These are phyloP conservation scores for Rhingia rostrata DNA, from an alignment of 2,888 invertebrate species.

Conservation along the genomic window DNA sequence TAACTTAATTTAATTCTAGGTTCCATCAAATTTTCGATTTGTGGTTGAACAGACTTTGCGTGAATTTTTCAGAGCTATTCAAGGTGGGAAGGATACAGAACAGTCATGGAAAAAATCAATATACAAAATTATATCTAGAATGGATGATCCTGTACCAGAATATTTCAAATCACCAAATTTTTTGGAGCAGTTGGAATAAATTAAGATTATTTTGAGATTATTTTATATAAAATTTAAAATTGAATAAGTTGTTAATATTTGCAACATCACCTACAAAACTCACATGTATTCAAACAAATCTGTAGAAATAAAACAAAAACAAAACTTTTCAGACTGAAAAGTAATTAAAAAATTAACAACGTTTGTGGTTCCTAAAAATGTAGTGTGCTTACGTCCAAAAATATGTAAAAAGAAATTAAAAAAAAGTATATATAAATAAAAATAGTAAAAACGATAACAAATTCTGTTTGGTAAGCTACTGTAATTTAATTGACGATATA, in stretches of 20 bases:
- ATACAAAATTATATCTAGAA: slow-evolving; percentile 99
- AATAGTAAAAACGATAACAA: slow-evolving; percentile 59
- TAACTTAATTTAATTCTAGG: slow-evolving; percentile 85
- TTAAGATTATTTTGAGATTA: slow-evolving; percentile 12
- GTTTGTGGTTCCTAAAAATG: slow-evolving; percentile 78
- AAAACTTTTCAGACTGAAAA: slow-evolving; percentile 72
- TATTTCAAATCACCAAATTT: slow-evolving; percentile 99
- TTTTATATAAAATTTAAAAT: slow-evolving; percentile 38
- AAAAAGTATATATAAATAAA: slow-evolving; percentile 72
- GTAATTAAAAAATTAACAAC: slow-evolving; percentile 75
- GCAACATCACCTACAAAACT: slow-evolving; percentile 30
- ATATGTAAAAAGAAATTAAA: slow-evolving; percentile 70
- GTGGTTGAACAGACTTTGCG: slow-evolving; percentile 98
- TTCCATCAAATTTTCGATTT: slow-evolving; percentile 97
- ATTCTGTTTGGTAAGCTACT: slow-evolving; percentile 80
- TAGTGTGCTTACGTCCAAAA: slow-evolving; percentile 79
- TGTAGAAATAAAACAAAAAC: slow-evolving; percentile 61
- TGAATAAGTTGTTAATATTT: slow-evolving; percentile 24
- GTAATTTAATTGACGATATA: slow-evolving; percentile 85
- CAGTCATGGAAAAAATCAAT: slow-evolving; percentile 99
- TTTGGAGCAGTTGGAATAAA: slow-evolving; percentile 97
- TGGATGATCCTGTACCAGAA: slow-evolving; percentile 99
- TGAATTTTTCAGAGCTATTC: slow-evolving; percentile 99
- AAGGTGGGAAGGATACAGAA: slow-evolving; percentile 97
- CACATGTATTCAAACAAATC: slow-evolving; percentile 53